Evolutionary conservation across 2,797 vertebrate species (phyloP).

Genomic region (Spondyliosoma cantharus): DNA sequence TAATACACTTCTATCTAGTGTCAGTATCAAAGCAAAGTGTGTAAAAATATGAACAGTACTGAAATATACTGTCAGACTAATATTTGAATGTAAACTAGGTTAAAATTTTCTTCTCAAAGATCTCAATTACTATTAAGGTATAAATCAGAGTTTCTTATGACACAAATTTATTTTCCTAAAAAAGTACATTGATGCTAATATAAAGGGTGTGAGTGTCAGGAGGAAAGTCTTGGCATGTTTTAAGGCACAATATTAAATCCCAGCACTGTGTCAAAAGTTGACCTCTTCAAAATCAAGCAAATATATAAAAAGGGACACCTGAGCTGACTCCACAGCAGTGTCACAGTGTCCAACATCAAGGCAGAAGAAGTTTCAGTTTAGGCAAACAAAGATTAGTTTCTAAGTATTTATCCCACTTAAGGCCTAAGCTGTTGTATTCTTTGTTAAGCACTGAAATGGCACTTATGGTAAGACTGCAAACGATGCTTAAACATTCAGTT

Average conservation of each 20-base stretch:
- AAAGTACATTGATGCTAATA: neutral
- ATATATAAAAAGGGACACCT: conserved; percentile 5
- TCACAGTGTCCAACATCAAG: conserved; percentile 1
- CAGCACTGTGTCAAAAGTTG: neutral
- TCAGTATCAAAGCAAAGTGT: conserved; percentile 31
- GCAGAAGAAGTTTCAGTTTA: neutral
- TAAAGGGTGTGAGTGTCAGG: neutral
- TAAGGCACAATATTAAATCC: neutral
- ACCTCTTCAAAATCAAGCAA: neutral
- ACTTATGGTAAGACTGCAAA: conserved; percentile 18
- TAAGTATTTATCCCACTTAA: conserved; percentile 36
- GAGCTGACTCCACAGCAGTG: neutral
- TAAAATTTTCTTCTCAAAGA: conserved; percentile 5
- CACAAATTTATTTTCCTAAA: neutral
- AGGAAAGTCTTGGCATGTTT: neutral
- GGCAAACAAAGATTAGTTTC: conserved; percentile 32
- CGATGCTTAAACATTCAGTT: conserved; percentile 6
- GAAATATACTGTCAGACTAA: neutral
- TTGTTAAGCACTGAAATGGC: conserved; percentile 24
- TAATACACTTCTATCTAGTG: neutral
- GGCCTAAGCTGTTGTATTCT: conserved; percentile 5
- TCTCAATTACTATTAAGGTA: neutral
- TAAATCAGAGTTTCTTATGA: neutral
- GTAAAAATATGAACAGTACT: neutral
- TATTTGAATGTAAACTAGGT: conserved; percentile 5